Conservation (phyloP, 1,140 invertebrate species). For the Sesamia nonagrioides region DNA sequence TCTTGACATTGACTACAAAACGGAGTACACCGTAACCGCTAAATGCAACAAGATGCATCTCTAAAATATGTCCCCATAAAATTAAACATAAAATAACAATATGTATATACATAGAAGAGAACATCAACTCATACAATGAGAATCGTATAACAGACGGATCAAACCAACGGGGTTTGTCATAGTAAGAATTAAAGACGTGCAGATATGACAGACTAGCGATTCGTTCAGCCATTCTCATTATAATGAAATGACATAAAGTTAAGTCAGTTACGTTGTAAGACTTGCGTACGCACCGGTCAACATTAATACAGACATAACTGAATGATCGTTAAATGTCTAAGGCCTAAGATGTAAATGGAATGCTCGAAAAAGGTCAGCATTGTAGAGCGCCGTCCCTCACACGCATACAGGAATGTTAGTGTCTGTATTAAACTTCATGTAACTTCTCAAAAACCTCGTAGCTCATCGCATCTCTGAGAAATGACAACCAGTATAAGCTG, state of each 20-base stretch:
- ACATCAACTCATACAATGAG: background rate
- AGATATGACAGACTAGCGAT: conserved; percentile 24
- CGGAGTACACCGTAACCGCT: background rate
- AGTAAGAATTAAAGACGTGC: conserved; percentile 23
- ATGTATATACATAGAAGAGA: conserved; percentile 4
- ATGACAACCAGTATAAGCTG: too few species aligned
- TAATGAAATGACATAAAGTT: conserved; percentile 22
- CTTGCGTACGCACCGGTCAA: background rate
- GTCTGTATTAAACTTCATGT: too few species aligned
- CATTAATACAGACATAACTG: conserved; percentile 1
- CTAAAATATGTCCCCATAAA: background rate
- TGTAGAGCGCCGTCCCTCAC: too few species aligned
- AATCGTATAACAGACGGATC: background rate
- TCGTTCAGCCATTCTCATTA: conserved; percentile 16
- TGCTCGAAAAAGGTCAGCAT: too few species aligned
- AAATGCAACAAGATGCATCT: background rate
- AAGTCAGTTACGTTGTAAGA: background rate
- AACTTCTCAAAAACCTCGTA: too few species aligned
- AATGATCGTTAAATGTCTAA: background rate
- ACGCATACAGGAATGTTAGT: too few species aligned
- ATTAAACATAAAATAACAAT: background rate
- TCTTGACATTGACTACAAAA: conserved; percentile 1
- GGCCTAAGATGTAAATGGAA: too few species aligned
- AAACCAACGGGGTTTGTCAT: background rate
- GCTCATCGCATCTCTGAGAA: too few species aligned